phyloP scores from a whole-genome alignment of 2,888 invertebrate species.

The Rhabditoides inermis region DNA sequence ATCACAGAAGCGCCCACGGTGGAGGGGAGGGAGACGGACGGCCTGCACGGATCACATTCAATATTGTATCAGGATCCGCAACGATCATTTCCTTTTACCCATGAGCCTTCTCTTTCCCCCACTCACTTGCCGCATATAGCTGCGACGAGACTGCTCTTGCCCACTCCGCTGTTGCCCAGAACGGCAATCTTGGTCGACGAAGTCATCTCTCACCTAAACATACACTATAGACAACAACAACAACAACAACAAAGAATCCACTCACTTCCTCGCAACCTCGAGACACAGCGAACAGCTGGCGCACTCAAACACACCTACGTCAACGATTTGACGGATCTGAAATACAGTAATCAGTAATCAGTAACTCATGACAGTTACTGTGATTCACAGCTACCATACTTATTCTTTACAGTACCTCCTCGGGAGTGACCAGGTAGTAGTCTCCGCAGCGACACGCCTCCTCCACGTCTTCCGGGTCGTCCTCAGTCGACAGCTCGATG shows the following conservation, averaged over 20 bases:
- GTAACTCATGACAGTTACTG: no score
- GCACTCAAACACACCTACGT: conserved; percentile 45
- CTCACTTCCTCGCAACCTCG: conserved; percentile 22
- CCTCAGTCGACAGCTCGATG: no score
- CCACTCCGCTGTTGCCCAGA: conserved; percentile 87
- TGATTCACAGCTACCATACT: no score
- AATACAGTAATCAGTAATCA: no score
- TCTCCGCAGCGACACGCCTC: conserved; percentile 36
- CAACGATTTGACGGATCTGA: conserved; percentile 32
- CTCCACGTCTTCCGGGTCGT: conserved; percentile 8
- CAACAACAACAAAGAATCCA: no score
- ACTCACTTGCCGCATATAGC: conserved; percentile 66
- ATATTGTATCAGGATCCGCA: no score
- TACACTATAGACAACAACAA: no score
- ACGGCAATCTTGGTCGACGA: conserved; percentile 68
- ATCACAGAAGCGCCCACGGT: conserved; percentile 77
- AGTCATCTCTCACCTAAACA: no score
- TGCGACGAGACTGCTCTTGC: conserved; percentile 88
- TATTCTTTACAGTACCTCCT: conserved; percentile 17
- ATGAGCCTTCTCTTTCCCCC: no score
- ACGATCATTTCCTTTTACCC: no score
- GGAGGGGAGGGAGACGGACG: no score
- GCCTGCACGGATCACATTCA: no score
- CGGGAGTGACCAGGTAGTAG: conserved; percentile 16
- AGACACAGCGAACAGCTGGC: conserved; percentile 42